Base-by-base conservation (phyloP, 2,797 vertebrate genomes). In the Acipenser transmontanus region DNA sequence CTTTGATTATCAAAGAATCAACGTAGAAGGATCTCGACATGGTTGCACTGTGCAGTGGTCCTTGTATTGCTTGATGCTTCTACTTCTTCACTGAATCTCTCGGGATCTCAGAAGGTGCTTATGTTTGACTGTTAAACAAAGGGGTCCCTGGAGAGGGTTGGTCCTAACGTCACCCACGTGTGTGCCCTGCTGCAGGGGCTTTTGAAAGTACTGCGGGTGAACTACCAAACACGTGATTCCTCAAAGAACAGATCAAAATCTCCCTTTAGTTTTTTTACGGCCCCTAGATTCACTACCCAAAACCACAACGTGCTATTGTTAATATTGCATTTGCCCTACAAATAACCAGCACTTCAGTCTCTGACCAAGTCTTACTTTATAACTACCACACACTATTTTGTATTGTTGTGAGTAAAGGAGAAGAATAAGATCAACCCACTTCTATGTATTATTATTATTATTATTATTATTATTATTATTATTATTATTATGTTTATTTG, bases 21-120 rank as follows among this genome's bases (percentile, higher is more conserved):
- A 99, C 97, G 76, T 98, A 98, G 84, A 99, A 99, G 72, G 97
- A 99, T 72, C 95, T 94, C 72, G 97, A 99, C 97, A 98, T 98
- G 83, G 70, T 69, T 79, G 76, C 64, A 70, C 71, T 48, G 70
- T 72, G 78, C 62, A 63, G 69, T 59, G 72, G 68, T 77, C 71
- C 69, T 70, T 67, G 65, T 49, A 34, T 34, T 34, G 66, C 65
- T 52, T 67, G 69, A 71, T 61, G 74, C 77, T 67, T 68, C 78
- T 66, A 78, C 72, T 78, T 80, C 79, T 84, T 84, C 83, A 87
- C 86, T 91, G 87, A 88, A 85, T 81, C 85, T 85, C 87, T 88
- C 74, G 82, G 89, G 85, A 87, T 83, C 81, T 89, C 78, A 84
- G 84, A 93, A 95, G 92, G 94, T 93, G 92, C 92, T 92, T 95